A percentile compares a stretch with the other conserved stretches of the same genome.
Evolutionary conservation across 2,797 vertebrate genomes (phyloP).

Genomic region (Dryobates pubescens): DNA sequence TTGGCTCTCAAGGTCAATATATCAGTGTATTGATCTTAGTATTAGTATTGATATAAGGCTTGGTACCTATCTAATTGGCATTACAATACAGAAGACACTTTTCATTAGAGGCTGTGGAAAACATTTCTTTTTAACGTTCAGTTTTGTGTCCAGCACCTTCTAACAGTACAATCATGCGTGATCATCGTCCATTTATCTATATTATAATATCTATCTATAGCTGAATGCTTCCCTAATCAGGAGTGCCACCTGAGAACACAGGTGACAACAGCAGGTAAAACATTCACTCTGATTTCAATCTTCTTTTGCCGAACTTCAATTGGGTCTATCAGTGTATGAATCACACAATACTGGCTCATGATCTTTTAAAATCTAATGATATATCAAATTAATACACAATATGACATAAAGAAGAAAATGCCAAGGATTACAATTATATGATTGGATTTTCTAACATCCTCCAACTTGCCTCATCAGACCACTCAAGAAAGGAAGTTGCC

Average conservation of each 20-base stretch:
- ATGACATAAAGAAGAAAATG: background rate
- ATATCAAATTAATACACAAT: background rate
- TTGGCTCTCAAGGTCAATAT: background rate
- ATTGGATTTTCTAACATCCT: background rate
- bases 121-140: background rate
- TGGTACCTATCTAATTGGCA: background rate
- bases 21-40: background rate
- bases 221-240: background rate
- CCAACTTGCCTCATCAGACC: background rate
- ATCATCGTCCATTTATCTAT: background rate
- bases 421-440: background rate
- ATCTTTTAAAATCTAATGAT: background rate
- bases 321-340: background rate
- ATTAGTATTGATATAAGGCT: background rate
- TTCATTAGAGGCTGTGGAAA: background rate
- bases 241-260: background rate
- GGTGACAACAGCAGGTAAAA: background rate
- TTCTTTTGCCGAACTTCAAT: background rate
- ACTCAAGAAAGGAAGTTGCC: slow-evolving; percentile 12
- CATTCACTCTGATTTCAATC: background rate
- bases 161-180: background rate
- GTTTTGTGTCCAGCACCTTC: background rate
- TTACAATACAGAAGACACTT: background rate
- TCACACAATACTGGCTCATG: background rate
- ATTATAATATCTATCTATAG: background rate